Evolutionary conservation across 2,797 vertebrate genomes (phyloP).

Genomic region (Peromyscus nudipes): DNA sequence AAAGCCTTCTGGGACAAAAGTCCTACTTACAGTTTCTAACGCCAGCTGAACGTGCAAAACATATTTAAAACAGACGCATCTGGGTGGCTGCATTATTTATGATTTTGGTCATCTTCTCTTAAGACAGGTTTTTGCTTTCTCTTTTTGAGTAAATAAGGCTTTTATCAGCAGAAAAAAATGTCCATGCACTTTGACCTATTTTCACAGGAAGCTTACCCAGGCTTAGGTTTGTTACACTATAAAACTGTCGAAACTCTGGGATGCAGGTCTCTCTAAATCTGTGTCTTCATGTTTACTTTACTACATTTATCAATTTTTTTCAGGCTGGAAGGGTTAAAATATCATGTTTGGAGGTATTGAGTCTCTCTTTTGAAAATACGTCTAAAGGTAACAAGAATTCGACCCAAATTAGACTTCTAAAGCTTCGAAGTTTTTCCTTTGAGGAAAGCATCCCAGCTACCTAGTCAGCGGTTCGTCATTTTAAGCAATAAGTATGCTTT

Average conservation of each 20-base stretch:
- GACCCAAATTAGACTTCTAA: neutral
- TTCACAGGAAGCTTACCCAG: neutral
- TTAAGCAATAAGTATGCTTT: neutral
- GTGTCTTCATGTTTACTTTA: neutral
- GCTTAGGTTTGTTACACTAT: neutral
- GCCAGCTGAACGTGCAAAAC: neutral
- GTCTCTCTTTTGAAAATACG: neutral
- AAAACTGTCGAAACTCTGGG: neutral
- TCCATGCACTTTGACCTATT: neutral
- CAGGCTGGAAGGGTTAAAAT: neutral
- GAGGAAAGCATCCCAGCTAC: slow-evolving; percentile 32
- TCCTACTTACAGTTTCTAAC: neutral
- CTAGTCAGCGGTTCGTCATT: neutral
- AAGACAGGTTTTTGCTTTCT: neutral
- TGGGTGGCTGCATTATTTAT: slow-evolving; percentile 33
- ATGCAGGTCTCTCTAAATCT: neutral
- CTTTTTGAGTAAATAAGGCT: neutral
- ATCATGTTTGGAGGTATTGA: neutral
- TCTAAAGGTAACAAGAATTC: slow-evolving; percentile 40
- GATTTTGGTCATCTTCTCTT: neutral
- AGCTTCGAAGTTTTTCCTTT: slow-evolving; percentile 3
- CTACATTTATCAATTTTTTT: slow-evolving; percentile 47
- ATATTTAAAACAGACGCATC: neutral
- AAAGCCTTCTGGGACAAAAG: slow-evolving; percentile 33
- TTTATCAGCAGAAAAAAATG: slow-evolving; percentile 25